Percentiles rank a stretch among this genome's conserved stretches.
phyloP scores from a whole-genome alignment of 2,797 vertebrate species.

The Staurois parvus region DNA sequence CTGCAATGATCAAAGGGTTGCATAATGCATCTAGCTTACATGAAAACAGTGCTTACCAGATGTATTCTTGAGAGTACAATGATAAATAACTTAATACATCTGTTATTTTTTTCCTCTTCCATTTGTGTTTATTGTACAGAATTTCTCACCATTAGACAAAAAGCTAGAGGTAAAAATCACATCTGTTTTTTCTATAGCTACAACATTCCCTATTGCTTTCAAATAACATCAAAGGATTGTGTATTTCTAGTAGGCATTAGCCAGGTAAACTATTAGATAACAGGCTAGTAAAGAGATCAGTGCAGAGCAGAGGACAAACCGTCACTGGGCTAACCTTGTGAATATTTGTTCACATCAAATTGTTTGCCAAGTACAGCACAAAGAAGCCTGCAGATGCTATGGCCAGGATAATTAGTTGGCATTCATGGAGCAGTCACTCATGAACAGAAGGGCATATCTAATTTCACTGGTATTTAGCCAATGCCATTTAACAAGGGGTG shows the following conservation, averaged over 20 bases:
- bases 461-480: conserved; percentile 61
- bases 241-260: neutral
- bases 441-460: conserved; percentile 62
- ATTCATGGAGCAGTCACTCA: conserved; percentile 61
- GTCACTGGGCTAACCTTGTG: conserved; percentile 50
- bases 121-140: neutral
- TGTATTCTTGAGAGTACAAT: too few relatives aligned
- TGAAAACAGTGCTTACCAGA: too few relatives aligned
- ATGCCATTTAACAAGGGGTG: conserved; percentile 50
- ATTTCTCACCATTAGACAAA: neutral
- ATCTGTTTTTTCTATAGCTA: neutral
- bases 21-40: too few relatives aligned
- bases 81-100: neutral
- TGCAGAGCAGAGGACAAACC: conserved; percentile 45
- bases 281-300: conserved; percentile 27
- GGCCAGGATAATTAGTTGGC: conserved; percentile 62
- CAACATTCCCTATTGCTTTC: neutral
- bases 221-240: neutral
- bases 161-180: neutral
- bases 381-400: conserved; percentile 57
- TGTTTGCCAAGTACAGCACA: conserved; percentile 57
- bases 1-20: neutral
- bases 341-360: conserved; percentile 59
- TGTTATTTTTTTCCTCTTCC: neutral
- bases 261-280: conserved; percentile 28